A percentile compares a stretch with the other conserved stretches of the same genome.
Evolutionary conservation across 2,797 vertebrate species (phyloP).

Genomic region (Xyrichtys novacula): DNA sequence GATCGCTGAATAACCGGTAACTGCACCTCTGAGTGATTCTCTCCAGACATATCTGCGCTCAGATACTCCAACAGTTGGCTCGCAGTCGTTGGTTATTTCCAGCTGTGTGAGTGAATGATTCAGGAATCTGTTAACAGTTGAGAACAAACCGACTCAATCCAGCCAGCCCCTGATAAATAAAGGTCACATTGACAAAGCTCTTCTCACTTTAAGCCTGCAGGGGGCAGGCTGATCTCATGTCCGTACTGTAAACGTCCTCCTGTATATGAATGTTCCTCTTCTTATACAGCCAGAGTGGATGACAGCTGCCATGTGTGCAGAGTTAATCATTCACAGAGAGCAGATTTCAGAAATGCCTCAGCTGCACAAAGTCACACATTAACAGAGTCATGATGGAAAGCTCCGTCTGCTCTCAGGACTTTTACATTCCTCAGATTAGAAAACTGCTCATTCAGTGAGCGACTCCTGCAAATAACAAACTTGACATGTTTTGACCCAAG

Average conservation of each 20-base stretch:
- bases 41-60: neutral
- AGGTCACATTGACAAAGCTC: slow-evolving; percentile 35
- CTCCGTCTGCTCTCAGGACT: slow-evolving; percentile 29
- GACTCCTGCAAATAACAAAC: slow-evolving; percentile 10
- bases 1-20: neutral
- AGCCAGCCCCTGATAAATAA: slow-evolving; percentile 13
- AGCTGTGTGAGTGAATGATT: slow-evolving; percentile 29
- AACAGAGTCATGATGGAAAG: slow-evolving; percentile 65
- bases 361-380: slow-evolving; percentile 78
- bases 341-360: slow-evolving; percentile 71
- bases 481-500: slow-evolving; percentile 1
- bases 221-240: slow-evolving; percentile 46
- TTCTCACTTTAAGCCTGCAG: slow-evolving; percentile 32
- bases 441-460: slow-evolving; percentile 24
- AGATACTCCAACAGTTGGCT: slow-evolving; percentile 1
- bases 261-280: slow-evolving; percentile 20
- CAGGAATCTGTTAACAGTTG: slow-evolving; percentile 5
- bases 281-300: slow-evolving; percentile 25
- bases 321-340: slow-evolving; percentile 80
- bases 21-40: slow-evolving; percentile 5
- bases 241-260: slow-evolving; percentile 3
- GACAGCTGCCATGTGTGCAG: slow-evolving; percentile 72
- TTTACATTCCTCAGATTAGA: slow-evolving; percentile 49
- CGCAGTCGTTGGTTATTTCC: slow-evolving; percentile 12
- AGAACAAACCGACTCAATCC: slow-evolving; percentile 33